Conservation (phyloP, 2,113 vertebrate species). For the Cyrtonyx montezumae region DNA sequence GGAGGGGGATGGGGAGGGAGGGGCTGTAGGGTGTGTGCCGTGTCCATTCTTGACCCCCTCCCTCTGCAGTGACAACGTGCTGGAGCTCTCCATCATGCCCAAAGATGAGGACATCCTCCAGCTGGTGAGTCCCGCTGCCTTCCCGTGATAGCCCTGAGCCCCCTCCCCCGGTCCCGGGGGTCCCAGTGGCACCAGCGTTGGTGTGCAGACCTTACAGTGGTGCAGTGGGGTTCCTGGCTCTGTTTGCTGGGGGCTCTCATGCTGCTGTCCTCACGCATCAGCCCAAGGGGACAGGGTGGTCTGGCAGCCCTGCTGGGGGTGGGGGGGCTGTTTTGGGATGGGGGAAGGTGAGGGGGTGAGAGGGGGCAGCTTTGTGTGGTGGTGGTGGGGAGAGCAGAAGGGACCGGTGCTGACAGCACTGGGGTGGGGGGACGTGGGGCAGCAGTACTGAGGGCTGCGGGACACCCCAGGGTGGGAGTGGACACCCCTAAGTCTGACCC, state of each 20-base stretch:
- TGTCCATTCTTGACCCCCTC: neutral
- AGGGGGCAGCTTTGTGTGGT: too few relatives aligned
- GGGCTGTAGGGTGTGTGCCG: neutral
- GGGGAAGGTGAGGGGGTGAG: too few relatives aligned
- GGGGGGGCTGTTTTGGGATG: too few relatives aligned
- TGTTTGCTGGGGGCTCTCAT: neutral
- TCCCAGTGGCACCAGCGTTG: neutral
- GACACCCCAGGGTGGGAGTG: too few relatives aligned
- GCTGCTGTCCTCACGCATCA: neutral
- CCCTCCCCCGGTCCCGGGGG: neutral
- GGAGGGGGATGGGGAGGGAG: neutral
- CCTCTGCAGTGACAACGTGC: slow-evolving; percentile 84
- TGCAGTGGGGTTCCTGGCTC: neutral
- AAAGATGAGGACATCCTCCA: slow-evolving; percentile 97
- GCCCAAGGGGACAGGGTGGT: neutral
- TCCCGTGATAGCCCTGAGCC: too few relatives aligned
- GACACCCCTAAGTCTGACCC: neutral
- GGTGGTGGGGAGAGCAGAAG: too few relatives aligned
- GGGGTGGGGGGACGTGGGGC: neutral
- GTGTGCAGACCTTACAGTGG: neutral
- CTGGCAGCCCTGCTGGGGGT: neutral
- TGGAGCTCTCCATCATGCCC: slow-evolving; percentile 98
- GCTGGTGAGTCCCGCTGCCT: slow-evolving; percentile 85
- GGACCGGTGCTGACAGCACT: too few relatives aligned
- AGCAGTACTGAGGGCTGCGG: fast-evolving